Conservation (phyloP, 2,888 invertebrate genomes). For the Spisula solida region DNA sequence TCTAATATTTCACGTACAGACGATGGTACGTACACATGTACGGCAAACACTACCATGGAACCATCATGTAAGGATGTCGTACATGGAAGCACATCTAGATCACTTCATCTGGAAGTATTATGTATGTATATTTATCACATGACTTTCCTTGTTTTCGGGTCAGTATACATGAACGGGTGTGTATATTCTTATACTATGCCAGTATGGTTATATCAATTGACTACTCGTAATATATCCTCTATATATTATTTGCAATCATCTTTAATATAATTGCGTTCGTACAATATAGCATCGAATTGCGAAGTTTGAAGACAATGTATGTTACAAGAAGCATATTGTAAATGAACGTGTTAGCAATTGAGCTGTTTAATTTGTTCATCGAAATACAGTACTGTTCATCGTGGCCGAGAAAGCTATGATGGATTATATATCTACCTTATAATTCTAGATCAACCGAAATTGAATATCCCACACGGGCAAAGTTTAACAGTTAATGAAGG, state of each 20-base stretch:
- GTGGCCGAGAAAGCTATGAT: background rate
- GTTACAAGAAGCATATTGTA: too few relatives aligned
- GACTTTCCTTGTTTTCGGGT: too few relatives aligned
- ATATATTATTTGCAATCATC: too few relatives aligned
- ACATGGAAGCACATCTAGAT: background rate
- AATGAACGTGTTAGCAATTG: too few relatives aligned
- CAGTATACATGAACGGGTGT: too few relatives aligned
- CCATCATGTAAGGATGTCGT: background rate
- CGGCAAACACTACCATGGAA: background rate
- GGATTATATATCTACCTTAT: background rate
- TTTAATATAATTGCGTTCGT: too few relatives aligned
- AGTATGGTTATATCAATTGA: background rate
- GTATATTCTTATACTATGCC: too few relatives aligned
- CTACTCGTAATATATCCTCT: too few relatives aligned
- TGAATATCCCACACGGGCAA: background rate
- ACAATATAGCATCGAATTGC: too few relatives aligned
- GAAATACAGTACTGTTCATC: too few relatives aligned
- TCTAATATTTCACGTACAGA: background rate
- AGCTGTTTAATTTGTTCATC: too few relatives aligned
- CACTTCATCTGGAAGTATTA: background rate
- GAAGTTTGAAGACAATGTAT: too few relatives aligned
- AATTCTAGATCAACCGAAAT: background rate
- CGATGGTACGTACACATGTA: conserved; percentile 16
- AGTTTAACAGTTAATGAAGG: background rate
- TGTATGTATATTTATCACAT: background rate